Percentiles rank a stretch among this genome's conserved stretches.
Conservation (phyloP, 2,888 invertebrate genomes). For the Vanessa cardui region DNA sequence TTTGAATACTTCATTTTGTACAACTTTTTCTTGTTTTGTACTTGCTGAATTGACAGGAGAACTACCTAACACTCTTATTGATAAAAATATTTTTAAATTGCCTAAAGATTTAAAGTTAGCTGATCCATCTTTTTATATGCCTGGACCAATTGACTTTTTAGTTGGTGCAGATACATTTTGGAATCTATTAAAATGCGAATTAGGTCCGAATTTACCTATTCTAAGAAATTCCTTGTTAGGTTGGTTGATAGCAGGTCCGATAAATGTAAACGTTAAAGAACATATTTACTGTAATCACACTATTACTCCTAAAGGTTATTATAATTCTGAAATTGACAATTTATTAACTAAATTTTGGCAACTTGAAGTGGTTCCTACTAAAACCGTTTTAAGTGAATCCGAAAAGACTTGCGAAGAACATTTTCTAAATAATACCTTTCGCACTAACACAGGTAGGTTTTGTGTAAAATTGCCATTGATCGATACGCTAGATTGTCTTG, state of each 20-base stretch:
- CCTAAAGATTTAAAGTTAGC: conserved; percentile 38
- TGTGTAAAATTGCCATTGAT: conserved; percentile 29
- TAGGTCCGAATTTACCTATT: conserved; percentile 12
- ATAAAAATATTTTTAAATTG: conserved; percentile 24
- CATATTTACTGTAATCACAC: background rate
- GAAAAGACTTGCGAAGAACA: conserved; percentile 32
- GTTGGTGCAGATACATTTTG: conserved; percentile 43
- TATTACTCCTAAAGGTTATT: background rate
- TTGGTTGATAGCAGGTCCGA: conserved; percentile 15
- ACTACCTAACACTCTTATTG: conserved; percentile 28
- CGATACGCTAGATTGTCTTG: conserved; percentile 25
- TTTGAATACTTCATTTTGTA: conserved; percentile 16
- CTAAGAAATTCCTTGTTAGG: conserved; percentile 13
- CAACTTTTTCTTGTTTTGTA: conserved; percentile 31
- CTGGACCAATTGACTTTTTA: conserved; percentile 35
- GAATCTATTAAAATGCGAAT: conserved; percentile 18
- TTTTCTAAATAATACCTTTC: conserved; percentile 26
- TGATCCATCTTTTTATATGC: conserved; percentile 37
- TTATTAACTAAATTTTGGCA: conserved; percentile 27
- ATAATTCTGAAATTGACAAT: background rate
- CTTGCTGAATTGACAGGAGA: conserved; percentile 35
- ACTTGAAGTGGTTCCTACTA: conserved; percentile 26
- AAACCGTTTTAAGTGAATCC: conserved; percentile 12
- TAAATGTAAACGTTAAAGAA: background rate
- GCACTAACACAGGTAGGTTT: conserved; percentile 26